These are phyloP conservation scores for Carposina sasakii DNA, from an alignment of 1,140 invertebrate genomes.

Conservation along the genomic window DNA sequence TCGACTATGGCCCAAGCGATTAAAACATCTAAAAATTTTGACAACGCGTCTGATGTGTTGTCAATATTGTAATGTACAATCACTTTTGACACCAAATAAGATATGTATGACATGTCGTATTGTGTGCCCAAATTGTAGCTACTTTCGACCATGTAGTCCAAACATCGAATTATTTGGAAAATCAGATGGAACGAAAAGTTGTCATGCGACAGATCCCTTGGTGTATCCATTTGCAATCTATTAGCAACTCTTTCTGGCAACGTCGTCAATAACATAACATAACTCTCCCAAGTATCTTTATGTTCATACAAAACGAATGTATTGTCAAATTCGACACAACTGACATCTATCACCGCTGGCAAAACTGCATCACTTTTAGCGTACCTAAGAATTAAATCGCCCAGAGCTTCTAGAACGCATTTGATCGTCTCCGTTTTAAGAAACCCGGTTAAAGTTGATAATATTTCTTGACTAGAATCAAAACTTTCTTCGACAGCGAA, in stretches of 20 bases:
- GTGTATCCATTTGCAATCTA: conserved; percentile 70
- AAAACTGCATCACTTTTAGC: conserved; percentile 74
- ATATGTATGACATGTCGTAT: conserved; percentile 67
- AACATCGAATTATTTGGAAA: conserved; percentile 73
- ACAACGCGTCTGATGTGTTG: conserved; percentile 54
- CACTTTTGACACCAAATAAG: conserved; percentile 76
- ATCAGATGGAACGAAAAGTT: conserved; percentile 75
- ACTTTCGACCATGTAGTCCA: conserved; percentile 74
- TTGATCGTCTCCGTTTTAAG: conserved; percentile 60
- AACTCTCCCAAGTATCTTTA: conserved; percentile 66
- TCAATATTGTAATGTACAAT: conserved; percentile 69
- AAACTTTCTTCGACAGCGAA: conserved; percentile 73
- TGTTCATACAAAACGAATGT: conserved; percentile 15
- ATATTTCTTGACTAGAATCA: conserved; percentile 66
- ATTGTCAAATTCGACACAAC: conserved; percentile 10
- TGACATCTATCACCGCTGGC: conserved; percentile 60
- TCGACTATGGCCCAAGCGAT: conserved; percentile 35
- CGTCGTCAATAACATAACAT: conserved; percentile 76
- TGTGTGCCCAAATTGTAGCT: conserved; percentile 42
- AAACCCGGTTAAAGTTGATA: conserved; percentile 61
- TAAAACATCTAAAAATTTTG: conserved; percentile 58
- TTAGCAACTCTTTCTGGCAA: conserved; percentile 81
- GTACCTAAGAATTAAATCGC: conserved; percentile 65
- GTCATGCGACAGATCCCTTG: conserved; percentile 74
- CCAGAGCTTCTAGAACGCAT: conserved; percentile 41